Evolutionary conservation across 2,113 vertebrate genomes (phyloP), one percentile per base, ranked within the genome.

Genomic region (Cavia aperea): DNA sequence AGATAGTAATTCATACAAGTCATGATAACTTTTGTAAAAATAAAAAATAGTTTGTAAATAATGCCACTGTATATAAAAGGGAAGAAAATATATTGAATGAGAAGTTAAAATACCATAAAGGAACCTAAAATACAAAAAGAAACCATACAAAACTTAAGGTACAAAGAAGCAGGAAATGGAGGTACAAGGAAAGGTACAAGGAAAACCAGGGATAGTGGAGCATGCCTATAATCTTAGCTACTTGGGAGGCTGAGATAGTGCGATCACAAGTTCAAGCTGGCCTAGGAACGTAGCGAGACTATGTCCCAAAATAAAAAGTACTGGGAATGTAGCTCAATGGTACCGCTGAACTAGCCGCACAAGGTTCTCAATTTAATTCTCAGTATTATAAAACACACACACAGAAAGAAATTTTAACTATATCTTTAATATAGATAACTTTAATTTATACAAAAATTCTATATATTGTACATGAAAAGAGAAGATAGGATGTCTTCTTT

Each of bases 41-140:
- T 12, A 88, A n/a, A 88, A 95, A 81, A 39, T 54, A 39, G 33
- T 78, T 43, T 88, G 33, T 31, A 93, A 79, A 94, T 78, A 78
- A 92, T 65, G 85, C 15, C 10, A 85, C 36, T 90, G 73, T 85
- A 26, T 24, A 93, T 18, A 68, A 86, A 43, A 73, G 49, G 81
- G 58, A 75, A n/a, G 19, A 58, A 51, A 93, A 82, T 46, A 26
- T 0, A n/a, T 4, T 63, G 36, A 62, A 4, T 88, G 39, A 95
- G 39, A 92, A 70, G 77, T 51, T 78, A 66, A 90, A 85, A 72
- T 51, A 91, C 68, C 10, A 73, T 54, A 85, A 81, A 51, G 84
- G 43, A 31, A 93, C 2, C 66, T 24, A 62, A 93, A 66, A 79
- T 81, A 3, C 86, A 46, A 79, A 79, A 79, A 79, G 31, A 79